Base-by-base conservation (phyloP, 2,888 invertebrate species). In the Mycalesis mineus region DNA sequence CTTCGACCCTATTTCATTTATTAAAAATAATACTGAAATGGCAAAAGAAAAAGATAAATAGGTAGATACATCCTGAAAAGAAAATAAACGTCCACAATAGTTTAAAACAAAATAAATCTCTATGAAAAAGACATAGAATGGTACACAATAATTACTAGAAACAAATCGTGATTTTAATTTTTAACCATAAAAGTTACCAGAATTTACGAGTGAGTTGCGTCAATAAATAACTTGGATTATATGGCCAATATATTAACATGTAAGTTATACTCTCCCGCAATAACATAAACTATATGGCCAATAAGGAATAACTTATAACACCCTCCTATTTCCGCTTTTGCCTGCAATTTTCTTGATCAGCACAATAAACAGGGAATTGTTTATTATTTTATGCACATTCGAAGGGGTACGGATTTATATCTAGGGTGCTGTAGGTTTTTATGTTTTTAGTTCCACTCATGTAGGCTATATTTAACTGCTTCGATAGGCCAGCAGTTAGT, bases 331-430 rank as follows among this genome's bases (percentile, higher is more conserved):
- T 52, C 52, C 52, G 41, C 41, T 52, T 42, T 15, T 41, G n/a
- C 29, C 50, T 50, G 28, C 40, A 40, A 50, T 50, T 29, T 40
- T 14, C 28, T 14, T 29, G 39, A 50, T 40, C 14, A 39, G 37
- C 11, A 39, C 37, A 14, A 44, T 53, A 53, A 36, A 53, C 33
- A 29, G n/a, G 37, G 53, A 14, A 22, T 9, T 6, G 44, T 42
- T 45, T 44, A 40, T 40, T 31, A 13, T 22, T 57, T 45, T 36
- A 36, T 9, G 17, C 55, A 50, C 55, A 58, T 63, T 60, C 22
- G 22, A 15, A 22, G 11, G 45, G 41, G 11, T 17, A 41, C 17
- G 40, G 22, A 22, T 22, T 22, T 22, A 22, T 22, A 22, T 22
- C 22, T 5, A 22, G 22, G 22, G 5, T 22, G 5, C 22, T n/a